phyloP scores from a whole-genome alignment of 2,113 vertebrate genomes.

The Nothobranchius kuhntae region DNA sequence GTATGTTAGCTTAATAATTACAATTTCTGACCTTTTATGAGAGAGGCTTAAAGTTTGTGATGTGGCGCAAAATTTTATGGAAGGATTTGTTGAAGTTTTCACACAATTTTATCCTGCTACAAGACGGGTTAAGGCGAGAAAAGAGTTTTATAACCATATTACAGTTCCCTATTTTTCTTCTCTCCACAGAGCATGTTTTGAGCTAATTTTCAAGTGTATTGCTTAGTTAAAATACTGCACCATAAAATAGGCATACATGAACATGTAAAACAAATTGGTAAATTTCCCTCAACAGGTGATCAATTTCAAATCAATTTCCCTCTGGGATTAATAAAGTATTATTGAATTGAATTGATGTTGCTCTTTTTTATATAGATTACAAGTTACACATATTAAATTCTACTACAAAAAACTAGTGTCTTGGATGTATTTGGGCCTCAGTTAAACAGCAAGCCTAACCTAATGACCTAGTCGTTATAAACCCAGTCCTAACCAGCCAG shows the following conservation, averaged over 20 bases:
- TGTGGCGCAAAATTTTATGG: no score
- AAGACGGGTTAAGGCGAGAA: no score
- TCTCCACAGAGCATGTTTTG: neutral
- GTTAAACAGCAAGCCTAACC: neutral
- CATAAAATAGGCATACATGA: neutral
- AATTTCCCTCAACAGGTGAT: neutral
- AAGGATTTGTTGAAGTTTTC: no score
- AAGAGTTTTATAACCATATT: no score
- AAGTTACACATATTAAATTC: neutral
- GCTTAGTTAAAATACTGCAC: neutral
- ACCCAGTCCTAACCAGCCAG: neutral
- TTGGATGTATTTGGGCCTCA: neutral
- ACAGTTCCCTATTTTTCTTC: neutral
- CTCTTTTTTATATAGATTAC: neutral
- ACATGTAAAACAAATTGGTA: neutral
- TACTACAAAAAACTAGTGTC: no score
- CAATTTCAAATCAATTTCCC: no score
- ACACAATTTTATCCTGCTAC: no score
- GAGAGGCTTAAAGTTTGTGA: no score
- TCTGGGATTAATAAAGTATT: no score
- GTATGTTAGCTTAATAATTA: no score
- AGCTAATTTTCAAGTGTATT: neutral
- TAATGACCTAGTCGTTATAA: neutral
- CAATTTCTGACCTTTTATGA: no score
- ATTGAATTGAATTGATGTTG: neutral